Conservation (phyloP, 1,140 invertebrate genomes). For the Drosophila kepulauana region DNA sequence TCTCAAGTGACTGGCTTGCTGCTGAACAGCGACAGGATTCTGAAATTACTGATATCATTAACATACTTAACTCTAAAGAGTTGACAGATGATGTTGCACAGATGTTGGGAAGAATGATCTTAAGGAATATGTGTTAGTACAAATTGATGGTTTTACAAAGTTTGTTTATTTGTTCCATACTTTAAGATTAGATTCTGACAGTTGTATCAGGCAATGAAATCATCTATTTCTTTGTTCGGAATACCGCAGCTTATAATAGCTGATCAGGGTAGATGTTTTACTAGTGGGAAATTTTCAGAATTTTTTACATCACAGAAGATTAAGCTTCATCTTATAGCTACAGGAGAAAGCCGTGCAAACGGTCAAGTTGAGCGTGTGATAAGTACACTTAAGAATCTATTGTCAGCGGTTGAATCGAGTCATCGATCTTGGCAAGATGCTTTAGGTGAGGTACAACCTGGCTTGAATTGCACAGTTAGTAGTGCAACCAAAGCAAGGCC, state of each 20-base stretch:
- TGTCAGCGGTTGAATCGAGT: too few relatives aligned
- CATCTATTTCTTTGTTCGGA: background rate
- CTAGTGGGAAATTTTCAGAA: slow-evolving; percentile 17
- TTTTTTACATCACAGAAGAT: slow-evolving; percentile 12
- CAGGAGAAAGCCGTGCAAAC: slow-evolving; percentile 27
- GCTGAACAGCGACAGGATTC: slow-evolving; percentile 4
- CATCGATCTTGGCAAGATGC: too few relatives aligned
- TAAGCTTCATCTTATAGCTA: slow-evolving; percentile 13
- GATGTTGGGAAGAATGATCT: slow-evolving; percentile 6
- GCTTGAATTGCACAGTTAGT: too few relatives aligned
- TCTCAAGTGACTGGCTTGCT: background rate
- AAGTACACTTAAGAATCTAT: slow-evolving; percentile 17
- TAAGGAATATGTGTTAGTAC: slow-evolving; percentile 17
- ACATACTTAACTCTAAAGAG: slow-evolving; percentile 7
- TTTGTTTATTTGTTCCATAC: slow-evolving; percentile 17
- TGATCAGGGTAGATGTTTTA: background rate
- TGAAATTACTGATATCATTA: slow-evolving; percentile 5
- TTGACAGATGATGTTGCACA: background rate
- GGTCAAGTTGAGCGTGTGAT: slow-evolving; percentile 28
- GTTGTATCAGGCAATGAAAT: background rate
- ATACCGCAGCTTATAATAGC: slow-evolving; percentile 4
- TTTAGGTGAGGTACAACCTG: too few relatives aligned
- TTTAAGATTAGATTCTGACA: slow-evolving; percentile 11
- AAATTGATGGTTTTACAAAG: slow-evolving; percentile 15
- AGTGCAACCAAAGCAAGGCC: too few relatives aligned